Base-by-base conservation (phyloP, 2,888 invertebrate species). In the Meandrusa payeni region DNA sequence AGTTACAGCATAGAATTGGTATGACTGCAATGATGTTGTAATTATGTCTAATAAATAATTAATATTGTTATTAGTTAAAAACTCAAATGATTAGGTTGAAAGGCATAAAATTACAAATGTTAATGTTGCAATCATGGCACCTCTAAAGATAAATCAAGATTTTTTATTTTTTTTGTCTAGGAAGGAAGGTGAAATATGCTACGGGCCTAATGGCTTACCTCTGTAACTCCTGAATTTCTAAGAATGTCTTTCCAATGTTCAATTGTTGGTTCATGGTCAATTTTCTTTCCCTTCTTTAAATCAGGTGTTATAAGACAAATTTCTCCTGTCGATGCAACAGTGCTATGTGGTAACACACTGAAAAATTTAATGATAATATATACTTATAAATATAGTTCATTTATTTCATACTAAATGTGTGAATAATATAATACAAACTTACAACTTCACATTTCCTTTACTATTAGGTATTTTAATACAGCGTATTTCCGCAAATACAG, bases 231-330 rank as follows among this genome's bases (percentile, higher is more conserved):
- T 41, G 92, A 89, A 47, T 90, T 79, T 1, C 77, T 77, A 2
- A 96, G 72, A 7, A 94, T 54, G 39, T 94, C 91, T 69, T 93
- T 90, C 80, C 93, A 95, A 61, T 93, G 91, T 26, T 93, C 91
- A 39, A 93, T 75, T 1, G 95, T 94, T 13, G 92, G 90, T 53
- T 95, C 95, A 69, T 92, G 93, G 53, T 95, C 95, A 43, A 89
- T 81, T 58, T 90, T 91, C 12, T 88, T 88, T 2, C 93, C 93
- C 55, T 90, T 92, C 60, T 93, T 90, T 27, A 95, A 70, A 68
- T 97, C 96, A 3, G 92, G 90, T 19, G 95, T 95, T 63, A 97
- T 91, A 6, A 96, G 71, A 48, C 94, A 94, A 11, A 95, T 89
- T 55, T 95, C 95, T 46, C 92, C 91, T 1, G 90, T 89, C 1